These are phyloP conservation scores for Masticophis lateralis DNA, from an alignment of 2,797 vertebrate genomes.

Conservation along the genomic window DNA sequence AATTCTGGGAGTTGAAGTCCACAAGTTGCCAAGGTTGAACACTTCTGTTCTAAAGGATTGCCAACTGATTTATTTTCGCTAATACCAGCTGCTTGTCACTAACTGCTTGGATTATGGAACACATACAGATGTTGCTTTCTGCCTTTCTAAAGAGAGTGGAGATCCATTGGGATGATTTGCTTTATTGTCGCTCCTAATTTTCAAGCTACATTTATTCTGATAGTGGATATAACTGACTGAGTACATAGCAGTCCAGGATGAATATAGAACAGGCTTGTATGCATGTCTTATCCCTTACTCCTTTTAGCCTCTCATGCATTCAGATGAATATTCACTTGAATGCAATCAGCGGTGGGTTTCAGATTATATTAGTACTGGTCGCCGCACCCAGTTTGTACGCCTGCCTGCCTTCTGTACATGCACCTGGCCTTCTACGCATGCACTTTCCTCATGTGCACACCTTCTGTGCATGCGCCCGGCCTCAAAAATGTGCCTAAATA, in stretches of 20 bases:
- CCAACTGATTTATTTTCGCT: not conserved
- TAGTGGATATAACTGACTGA: not conserved
- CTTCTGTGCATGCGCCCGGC: too few species aligned
- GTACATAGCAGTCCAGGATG: not conserved
- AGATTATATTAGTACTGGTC: too few species aligned
- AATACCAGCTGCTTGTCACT: not conserved
- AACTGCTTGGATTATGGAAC: not conserved
- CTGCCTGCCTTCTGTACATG: too few species aligned
- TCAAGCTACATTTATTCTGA: not conserved
- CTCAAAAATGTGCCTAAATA: too few species aligned
- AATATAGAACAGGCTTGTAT: not conserved
- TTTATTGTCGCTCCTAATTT: not conserved
- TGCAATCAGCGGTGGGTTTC: too few species aligned
- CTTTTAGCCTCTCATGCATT: not conserved
- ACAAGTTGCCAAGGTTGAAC: not conserved
- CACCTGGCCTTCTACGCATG: too few species aligned
- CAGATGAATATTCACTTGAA: not conserved
- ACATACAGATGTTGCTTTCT: not conserved
- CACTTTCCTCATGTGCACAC: too few species aligned
- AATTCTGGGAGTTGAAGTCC: not conserved
- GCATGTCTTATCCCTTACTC: not conserved
- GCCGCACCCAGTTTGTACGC: too few species aligned
- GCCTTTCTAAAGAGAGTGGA: not conserved
- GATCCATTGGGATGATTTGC: not conserved
- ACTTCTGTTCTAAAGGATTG: not conserved